Evolutionary conservation across 2,888 invertebrate species (phyloP).

Genomic region (Stenoptilia bipunctidactyla): DNA sequence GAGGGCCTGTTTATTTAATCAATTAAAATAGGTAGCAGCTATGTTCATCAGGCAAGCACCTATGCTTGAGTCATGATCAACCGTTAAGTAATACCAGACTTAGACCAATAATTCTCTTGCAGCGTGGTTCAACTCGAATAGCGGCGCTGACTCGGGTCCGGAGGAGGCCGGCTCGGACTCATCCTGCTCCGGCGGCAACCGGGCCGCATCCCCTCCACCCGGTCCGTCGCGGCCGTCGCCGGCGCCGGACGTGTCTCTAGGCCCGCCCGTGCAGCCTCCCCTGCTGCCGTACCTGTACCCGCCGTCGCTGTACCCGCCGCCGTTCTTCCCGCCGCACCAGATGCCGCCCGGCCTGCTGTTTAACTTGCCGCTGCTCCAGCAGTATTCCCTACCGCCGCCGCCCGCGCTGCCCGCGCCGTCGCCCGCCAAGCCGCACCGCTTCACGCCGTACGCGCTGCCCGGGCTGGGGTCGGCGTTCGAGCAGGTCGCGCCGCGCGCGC

Average conservation of each 20-base stretch:
- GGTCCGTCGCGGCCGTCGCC: slow-evolving; percentile 79
- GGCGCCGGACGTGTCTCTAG: slow-evolving; percentile 93
- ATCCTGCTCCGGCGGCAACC: slow-evolving; percentile 77
- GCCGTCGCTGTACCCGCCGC: slow-evolving; percentile 86
- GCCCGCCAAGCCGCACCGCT: slow-evolving; percentile 78
- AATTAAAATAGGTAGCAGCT: no score
- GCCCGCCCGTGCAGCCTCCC: slow-evolving; percentile 93
- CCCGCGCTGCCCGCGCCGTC: slow-evolving; percentile 73
- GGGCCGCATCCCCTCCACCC: slow-evolving; percentile 63
- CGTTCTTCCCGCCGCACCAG: slow-evolving; percentile 80
- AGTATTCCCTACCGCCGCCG: slow-evolving; percentile 84
- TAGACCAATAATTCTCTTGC: slow-evolving; percentile 21
- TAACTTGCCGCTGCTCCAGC: slow-evolving; percentile 90
- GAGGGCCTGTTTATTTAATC: no score
- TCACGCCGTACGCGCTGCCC: slow-evolving; percentile 86
- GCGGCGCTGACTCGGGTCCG: slow-evolving; percentile 69
- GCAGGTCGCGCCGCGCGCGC: slow-evolving; percentile 84
- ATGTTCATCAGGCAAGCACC: no score
- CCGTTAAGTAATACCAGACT: no score
- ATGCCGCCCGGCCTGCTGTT: slow-evolving; percentile 88
- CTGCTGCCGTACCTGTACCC: slow-evolving; percentile 95
- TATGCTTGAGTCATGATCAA: no score
- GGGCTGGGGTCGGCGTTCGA: slow-evolving; percentile 88
- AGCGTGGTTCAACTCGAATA: slow-evolving; percentile 78
- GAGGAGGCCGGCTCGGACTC: slow-evolving; percentile 82